These are phyloP conservation scores for Cheilosia scutellata DNA, from an alignment of 2,888 invertebrate genomes.

Conservation along the genomic window DNA sequence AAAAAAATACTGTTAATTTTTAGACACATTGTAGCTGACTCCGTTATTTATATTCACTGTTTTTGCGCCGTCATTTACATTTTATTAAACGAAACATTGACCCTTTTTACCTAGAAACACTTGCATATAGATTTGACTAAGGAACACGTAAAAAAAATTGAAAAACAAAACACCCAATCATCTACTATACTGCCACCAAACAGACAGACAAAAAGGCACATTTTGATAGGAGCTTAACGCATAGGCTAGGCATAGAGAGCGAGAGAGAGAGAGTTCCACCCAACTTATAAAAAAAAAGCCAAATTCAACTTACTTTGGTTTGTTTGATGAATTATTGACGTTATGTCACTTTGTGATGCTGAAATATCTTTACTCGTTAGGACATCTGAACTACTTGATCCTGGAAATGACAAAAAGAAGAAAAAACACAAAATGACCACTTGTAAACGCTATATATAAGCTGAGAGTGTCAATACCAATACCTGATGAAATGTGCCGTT, in stretches of 20 bases:
- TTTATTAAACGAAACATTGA: no score
- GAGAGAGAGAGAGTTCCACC: neutral
- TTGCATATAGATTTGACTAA: no score
- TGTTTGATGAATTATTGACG: constrained; percentile 84
- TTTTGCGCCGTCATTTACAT: no score
- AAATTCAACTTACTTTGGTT: constrained; percentile 81
- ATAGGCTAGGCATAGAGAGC: neutral
- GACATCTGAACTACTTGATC: constrained; percentile 84
- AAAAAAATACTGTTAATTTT: no score
- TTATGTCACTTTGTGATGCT: constrained; percentile 84
- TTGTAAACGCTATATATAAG: constrained; percentile 4
- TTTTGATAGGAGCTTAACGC: neutral
- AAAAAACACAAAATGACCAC: constrained; percentile 26
- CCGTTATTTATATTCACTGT: no score
- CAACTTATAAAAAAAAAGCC: neutral
- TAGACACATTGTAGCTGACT: no score
- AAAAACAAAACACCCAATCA: no score
- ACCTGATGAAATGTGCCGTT: constrained; percentile 84
- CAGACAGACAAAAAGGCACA: no score
- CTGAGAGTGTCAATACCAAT: constrained; percentile 52
- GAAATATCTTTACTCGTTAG: constrained; percentile 84
- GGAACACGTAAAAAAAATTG: no score
- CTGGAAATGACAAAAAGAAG: constrained; percentile 69
- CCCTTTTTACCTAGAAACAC: no score
- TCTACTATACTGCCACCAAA: no score